Evolutionary conservation across 37 sponge, comb jelly and placozoan species (phyloP).

Genomic region (Tethya wilhelma): DNA sequence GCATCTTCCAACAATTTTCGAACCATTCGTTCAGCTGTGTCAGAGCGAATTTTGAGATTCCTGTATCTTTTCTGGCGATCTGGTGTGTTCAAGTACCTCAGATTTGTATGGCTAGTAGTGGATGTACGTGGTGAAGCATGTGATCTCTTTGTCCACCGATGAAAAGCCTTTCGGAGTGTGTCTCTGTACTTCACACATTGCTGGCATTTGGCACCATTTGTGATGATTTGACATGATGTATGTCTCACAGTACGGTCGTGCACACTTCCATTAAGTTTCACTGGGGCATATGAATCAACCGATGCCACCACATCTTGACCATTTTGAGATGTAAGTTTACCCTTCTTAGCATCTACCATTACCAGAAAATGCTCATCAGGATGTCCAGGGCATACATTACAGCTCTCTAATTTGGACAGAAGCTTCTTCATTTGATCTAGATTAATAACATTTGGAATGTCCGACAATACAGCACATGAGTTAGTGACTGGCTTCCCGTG

Average conservation of each 20-base stretch:
- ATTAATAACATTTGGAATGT: conserved; percentile 2
- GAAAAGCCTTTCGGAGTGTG: conserved; percentile 26
- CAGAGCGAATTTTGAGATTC: conserved; percentile 16
- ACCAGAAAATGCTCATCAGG: conserved; percentile 32
- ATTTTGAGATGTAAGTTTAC: conserved; percentile 32
- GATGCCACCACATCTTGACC: conserved; percentile 30
- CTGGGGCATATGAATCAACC: conserved; percentile 17
- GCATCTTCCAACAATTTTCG: conserved; percentile 21
- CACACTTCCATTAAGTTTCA: conserved; percentile 11
- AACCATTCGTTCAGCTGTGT: conserved; percentile 19
- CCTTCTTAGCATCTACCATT: conserved; percentile 33
- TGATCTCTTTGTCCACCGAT: conserved; percentile 15
- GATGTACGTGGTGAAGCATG: neutral
- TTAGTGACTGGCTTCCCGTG: conserved; percentile 18
- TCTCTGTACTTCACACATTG: conserved; percentile 51
- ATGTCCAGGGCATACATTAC: conserved; percentile 36
- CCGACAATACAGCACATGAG: neutral
- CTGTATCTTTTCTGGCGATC: conserved; percentile 15
- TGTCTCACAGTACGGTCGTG: conserved; percentile 39
- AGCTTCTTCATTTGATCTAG: conserved; percentile 7
- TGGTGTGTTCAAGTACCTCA: conserved; percentile 40
- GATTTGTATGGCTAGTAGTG: conserved; percentile 36
- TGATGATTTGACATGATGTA: conserved; percentile 34
- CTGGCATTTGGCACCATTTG: conserved; percentile 17
- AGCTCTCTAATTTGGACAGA: conserved; percentile 7